Conservation (phyloP, 2,797 vertebrate species). For the Parotocinclus haroldoi region DNA sequence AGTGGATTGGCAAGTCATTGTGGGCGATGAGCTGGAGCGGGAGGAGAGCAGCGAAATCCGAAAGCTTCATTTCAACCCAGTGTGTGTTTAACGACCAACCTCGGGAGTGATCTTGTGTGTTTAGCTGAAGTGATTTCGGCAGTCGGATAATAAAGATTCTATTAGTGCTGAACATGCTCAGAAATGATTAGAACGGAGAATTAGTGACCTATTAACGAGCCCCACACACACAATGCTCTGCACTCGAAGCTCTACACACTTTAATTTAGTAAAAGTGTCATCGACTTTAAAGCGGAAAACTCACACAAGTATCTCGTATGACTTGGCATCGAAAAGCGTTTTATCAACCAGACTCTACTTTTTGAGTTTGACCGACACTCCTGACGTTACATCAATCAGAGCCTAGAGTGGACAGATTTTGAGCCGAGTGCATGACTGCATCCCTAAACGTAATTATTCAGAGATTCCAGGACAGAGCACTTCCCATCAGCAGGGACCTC, state of each 20-base stretch:
- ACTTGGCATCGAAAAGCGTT: no score
- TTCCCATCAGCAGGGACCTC: no score
- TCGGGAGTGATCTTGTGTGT: conserved; percentile 21
- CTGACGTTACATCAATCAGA: no score
- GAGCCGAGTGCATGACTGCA: no score
- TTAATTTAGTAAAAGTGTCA: no score
- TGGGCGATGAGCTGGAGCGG: conserved; percentile 29
- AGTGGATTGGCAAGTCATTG: conserved; percentile 38
- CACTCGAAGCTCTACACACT: not conserved
- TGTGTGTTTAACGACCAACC: conserved; percentile 38
- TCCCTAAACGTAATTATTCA: no score
- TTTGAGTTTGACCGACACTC: no score
- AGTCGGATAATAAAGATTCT: conserved; percentile 25
- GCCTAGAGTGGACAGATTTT: no score
- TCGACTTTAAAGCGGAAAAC: no score
- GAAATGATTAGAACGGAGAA: conserved; percentile 31
- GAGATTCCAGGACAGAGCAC: no score
- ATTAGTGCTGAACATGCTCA: conserved; percentile 18
- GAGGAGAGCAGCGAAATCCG: conserved; percentile 7
- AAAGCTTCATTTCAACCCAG: conserved; percentile 39
- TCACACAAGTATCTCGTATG: no score
- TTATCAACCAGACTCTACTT: no score
- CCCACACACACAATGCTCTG: not conserved
- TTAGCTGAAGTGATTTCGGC: conserved; percentile 2
- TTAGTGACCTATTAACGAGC: conserved; percentile 20